Evolutionary conservation across 2,113 vertebrate genomes (phyloP), one percentile per base, ranked within the genome.

Genomic region (Eudorcas thomsonii): DNA sequence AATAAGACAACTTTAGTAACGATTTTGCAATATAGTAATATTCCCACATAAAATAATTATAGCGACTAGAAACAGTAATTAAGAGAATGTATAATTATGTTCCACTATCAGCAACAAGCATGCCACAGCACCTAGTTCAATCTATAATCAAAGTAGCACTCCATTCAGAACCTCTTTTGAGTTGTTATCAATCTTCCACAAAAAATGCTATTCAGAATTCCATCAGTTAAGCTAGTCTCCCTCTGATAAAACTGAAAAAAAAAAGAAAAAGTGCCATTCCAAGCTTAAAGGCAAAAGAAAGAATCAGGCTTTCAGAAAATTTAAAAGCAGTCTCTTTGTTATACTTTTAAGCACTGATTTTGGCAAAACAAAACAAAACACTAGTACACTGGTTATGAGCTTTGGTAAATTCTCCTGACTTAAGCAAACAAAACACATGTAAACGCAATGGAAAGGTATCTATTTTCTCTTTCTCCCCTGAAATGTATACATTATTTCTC

Each of bases 201-300:
- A 82, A 14, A 94, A 97, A 84, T 45, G 28, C 30, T 94, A 92
- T 5, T 94, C 28, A 90, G 45, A 96, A 95, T 92, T 96, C 77
- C 78, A 86, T 43, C 43, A 43, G 14, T 92, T 92, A 95, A 95
- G 82, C 45, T 92, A 94, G 36, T 92, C 15, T 95, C 12, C 45
- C 59, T 55, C 81, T 94, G 62, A 48, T 94, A 92, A 95, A 92
- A 95, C 11, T 91, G 26, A 94, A 88, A 80, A 52, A 92, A 88
- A 39, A 88, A 39, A 39, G 4, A 21, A 92, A 88, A 39, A 39
- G 67, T 96, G 17, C 7, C 30, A 84, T 74, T 94, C 45, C 36
- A 96, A 85, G 26, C 48, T 86, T 39, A 93, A 1, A 43, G 23
- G n/a, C 30, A 94, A 95, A 78, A 95, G n/a, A 36, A 88, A 74